These are phyloP conservation scores for Blastomussa wellsi DNA, from an alignment of 92 coral and sea anemone species.

Conservation along the genomic window DNA sequence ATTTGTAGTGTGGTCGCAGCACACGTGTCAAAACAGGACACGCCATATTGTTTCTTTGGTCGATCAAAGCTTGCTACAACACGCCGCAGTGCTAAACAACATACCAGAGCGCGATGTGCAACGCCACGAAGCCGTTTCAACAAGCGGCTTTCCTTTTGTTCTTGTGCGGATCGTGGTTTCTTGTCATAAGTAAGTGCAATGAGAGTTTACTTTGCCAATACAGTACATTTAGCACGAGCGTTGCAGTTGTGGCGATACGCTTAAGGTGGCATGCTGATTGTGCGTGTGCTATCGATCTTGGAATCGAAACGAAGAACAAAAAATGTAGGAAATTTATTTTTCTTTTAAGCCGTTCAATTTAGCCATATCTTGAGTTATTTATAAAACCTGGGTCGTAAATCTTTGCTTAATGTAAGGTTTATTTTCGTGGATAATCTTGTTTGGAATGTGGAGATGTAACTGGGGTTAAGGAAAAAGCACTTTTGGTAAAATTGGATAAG, in stretches of 20 bases:
- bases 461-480: not conserved
- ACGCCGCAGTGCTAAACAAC: slow-evolving; percentile 24
- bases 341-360: not conserved
- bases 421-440: slow-evolving; percentile 12
- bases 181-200: slow-evolving; percentile 15
- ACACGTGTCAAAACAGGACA: slow-evolving; percentile 37
- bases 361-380: not conserved
- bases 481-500: slow-evolving; percentile 25
- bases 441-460: slow-evolving; percentile 23
- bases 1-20: slow-evolving; percentile 10
- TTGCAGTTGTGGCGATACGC: not conserved
- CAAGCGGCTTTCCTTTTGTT: slow-evolving; percentile 14
- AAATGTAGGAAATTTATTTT: not conserved
- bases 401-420: slow-evolving; percentile 21
- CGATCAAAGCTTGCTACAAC: slow-evolving; percentile 14
- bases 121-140: not conserved
- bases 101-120: slow-evolving; percentile 16
- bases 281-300: not conserved
- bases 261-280: slow-evolving; percentile 22
- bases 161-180: slow-evolving; percentile 25
- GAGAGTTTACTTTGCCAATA: not conserved
- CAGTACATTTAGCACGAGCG: not conserved
- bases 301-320: slow-evolving; percentile 9
- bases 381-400: not conserved
- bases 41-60: slow-evolving; percentile 36